These are phyloP conservation scores for Myiopsitta monachus DNA, from an alignment of 2,113 vertebrate species.

Conservation along the genomic window DNA sequence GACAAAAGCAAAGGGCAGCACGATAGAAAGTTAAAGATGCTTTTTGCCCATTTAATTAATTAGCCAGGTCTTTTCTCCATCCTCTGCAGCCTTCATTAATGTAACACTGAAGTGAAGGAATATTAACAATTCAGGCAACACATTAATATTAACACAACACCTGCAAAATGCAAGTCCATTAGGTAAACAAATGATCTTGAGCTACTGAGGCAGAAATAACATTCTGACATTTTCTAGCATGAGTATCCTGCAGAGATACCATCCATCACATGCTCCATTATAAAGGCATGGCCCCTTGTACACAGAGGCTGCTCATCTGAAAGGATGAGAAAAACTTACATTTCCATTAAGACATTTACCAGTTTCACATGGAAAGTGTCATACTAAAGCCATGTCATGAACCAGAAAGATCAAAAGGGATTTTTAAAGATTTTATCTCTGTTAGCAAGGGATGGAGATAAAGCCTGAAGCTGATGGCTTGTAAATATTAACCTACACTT, in stretches of 20 bases:
- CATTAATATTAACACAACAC: constrained; percentile 56
- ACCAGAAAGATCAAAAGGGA: constrained; percentile 51
- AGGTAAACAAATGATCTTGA: constrained; percentile 46
- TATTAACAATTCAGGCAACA: constrained; percentile 59
- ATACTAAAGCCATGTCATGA: constrained; percentile 7
- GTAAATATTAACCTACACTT: constrained; percentile 24
- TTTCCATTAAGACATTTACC: constrained; percentile 1
- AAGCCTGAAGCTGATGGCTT: constrained; percentile 33
- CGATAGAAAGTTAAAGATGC: constrained; percentile 48
- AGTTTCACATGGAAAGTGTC: constrained; percentile 19
- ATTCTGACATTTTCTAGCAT: constrained; percentile 53
- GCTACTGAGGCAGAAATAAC: constrained; percentile 44
- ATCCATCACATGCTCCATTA: neutral
- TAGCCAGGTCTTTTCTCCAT: constrained; percentile 31
- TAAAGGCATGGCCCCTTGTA: neutral
- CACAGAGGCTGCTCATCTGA: neutral
- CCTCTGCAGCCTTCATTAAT: constrained; percentile 47
- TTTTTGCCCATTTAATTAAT: constrained; percentile 63
- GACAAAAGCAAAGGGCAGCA: constrained; percentile 44
- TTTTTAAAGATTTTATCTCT: constrained; percentile 49
- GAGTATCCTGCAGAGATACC: neutral
- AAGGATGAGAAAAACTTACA: constrained; percentile 10
- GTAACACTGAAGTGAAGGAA: constrained; percentile 22
- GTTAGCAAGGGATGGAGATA: constrained; percentile 35
- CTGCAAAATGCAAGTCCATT: constrained; percentile 60